Base-by-base conservation (phyloP, 37 sponge, comb jelly and placozoan genomes). In the Cladorhizidae sp. region DNA sequence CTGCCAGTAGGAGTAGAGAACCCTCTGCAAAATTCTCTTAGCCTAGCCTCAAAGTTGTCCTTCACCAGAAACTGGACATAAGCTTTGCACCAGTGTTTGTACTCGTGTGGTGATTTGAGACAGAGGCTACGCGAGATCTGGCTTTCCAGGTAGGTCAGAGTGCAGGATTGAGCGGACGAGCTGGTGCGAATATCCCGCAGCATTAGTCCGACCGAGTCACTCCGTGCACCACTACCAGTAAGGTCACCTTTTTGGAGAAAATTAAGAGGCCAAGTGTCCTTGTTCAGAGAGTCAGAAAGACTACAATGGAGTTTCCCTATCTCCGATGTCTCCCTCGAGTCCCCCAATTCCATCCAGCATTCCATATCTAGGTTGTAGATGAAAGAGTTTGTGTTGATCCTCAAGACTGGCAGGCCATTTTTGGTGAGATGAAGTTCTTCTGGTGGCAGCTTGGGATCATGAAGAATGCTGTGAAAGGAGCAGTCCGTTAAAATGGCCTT, bases 21-120 rank as follows among this genome's bases (percentile, higher is more conserved):
- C 14, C 64, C 43, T 33, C 75, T 56, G 36, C 84, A 89, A 54
- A 89, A 76, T 54, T 86, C 90, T 45, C 84, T 64, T 41, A 94
- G 80, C 40, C 81, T 62, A 9, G 57, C 69, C 79, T 90, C 89
- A 33, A 62, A 33, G 22, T 78, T 76, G 40, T 93, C 80, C 51
- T 70, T 80, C 17, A 83, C 85, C 42, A 96, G 67, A 35, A 62
- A 87, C 25, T 69, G 45, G 3, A 93, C 90, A 50, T 93, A 90
- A 9, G 83, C 64, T 29, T 65, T 76, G 25, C 74, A 45, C 97
- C 93, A 96, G 76, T 84, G 84, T 33, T 76, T 64, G 45, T 87
- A 87, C 79, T 96, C 97, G 0, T 54, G 29, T 15, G 82, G 72
- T 17, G 94, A 93, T 12, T 65, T 40, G 22, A 91, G 70, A 15